Evolutionary conservation across 2,797 vertebrate genomes (phyloP).

Genomic region (Botia almorhae): DNA sequence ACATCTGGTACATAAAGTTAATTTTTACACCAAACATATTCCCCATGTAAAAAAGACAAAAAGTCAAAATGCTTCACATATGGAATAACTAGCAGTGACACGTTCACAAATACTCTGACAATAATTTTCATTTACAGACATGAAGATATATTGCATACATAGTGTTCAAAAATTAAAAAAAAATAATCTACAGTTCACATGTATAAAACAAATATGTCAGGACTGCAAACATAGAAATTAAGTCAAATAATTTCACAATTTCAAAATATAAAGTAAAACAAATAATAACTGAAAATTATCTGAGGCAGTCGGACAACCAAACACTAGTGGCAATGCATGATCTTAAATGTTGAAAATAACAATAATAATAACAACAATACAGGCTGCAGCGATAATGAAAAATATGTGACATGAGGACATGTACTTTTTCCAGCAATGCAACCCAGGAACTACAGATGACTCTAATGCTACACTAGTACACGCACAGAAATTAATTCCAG

Average conservation of each 20-base stretch:
- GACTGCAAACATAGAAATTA: conserved; percentile 58
- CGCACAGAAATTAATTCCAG: conserved; percentile 66
- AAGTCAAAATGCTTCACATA: conserved; percentile 65
- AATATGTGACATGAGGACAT: conserved; percentile 75
- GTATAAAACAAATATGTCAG: conserved; percentile 65
- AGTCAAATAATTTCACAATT: conserved; percentile 63
- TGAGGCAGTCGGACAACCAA: conserved; percentile 30
- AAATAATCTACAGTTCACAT: conserved; percentile 67
- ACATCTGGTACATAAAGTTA: conserved; percentile 75
- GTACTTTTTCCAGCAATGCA: conserved; percentile 67
- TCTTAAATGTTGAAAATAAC: conserved; percentile 39
- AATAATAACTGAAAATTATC: conserved; percentile 16
- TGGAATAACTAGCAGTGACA: conserved; percentile 58
- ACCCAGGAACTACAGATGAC: conserved; percentile 68
- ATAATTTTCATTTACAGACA: conserved; percentile 68
- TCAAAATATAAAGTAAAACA: conserved; percentile 40
- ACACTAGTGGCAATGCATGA: conserved; percentile 38
- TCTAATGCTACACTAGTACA: conserved; percentile 70
- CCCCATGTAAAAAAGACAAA: conserved; percentile 63
- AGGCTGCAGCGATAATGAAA: conserved; percentile 62
- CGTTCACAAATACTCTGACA: conserved; percentile 55
- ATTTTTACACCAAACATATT: conserved; percentile 75
- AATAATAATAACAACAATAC: conserved; percentile 37
- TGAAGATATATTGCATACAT: conserved; percentile 63
- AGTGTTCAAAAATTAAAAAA: conserved; percentile 64